Base-by-base conservation (phyloP, 2,113 vertebrate species). In the Oreocharis arfaki region DNA sequence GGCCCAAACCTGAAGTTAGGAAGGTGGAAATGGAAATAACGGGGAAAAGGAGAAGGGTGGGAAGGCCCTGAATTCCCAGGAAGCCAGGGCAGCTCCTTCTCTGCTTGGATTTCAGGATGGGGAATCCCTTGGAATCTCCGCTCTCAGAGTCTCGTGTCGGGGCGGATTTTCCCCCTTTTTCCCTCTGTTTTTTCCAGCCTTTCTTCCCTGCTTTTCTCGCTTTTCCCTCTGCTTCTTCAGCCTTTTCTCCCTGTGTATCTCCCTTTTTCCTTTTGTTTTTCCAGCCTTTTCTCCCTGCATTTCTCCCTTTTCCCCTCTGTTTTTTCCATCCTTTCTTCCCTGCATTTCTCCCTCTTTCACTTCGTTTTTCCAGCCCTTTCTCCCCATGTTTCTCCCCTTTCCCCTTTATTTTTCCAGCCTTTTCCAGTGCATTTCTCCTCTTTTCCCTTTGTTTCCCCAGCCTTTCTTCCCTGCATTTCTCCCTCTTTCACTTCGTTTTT, bases 221-320 rank as follows among this genome's bases (percentile, higher is more conserved):
- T 5, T 41, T 63, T 21, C 1, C 35, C 9, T 37, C 3, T 42
- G 1, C 4, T 73, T n/a, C 19, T 10, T 30, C 5, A 20, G 12
- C 39, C 10, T 56, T 44, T 56, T 0, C 7, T 27, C 50, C 0
- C 11, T 9, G 4, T 1, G 1, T 23, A 39, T 39, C 27, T 39
- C 27, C 53, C 20, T 6, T 46, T 59, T 9, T 1, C 12, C 2
- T 26, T 26, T 3, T 5, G 1, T 20, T 60, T 49, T 24, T 3
- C 16, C 9, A 32, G 15, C n/a, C 26, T 28, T 74, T 35, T 0
- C 17, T n/a, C 22, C 1, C 70, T 7, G 10, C 9, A 1, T 44
- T 56, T 68, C 42, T 57, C 32, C 15, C 30, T 11, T 68, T 78
- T 44, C 5, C 30, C 30, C 23, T 67, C 6, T 16, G 3, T 27